Conservation (phyloP, 2,888 invertebrate genomes). For the Spodoptera picta region DNA sequence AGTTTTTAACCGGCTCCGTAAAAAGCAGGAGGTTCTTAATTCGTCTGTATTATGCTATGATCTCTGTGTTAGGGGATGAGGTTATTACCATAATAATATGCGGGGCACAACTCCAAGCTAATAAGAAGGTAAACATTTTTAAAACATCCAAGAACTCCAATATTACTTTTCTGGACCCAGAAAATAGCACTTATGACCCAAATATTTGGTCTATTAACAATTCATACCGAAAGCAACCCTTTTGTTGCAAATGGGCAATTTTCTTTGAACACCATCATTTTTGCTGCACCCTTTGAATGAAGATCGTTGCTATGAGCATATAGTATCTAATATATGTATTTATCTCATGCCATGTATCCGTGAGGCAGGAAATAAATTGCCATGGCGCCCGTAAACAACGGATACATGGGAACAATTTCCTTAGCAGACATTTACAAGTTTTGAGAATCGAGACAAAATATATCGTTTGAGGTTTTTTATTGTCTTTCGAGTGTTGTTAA, state of each 20-base stretch:
- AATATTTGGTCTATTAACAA: not conserved
- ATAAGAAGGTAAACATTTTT: no score
- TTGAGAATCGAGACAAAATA: conserved; percentile 43
- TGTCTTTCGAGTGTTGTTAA: not conserved
- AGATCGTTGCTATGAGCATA: conserved; percentile 5
- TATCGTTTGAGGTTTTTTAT: conserved; percentile 15
- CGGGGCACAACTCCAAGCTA: no score
- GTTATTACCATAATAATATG: no score
- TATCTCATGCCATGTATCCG: conserved; percentile 36
- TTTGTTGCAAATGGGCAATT: conserved; percentile 13
- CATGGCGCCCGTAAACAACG: conserved; percentile 27
- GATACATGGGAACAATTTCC: conserved; percentile 44
- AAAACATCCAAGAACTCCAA: no score
- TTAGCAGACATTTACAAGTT: conserved; percentile 42
- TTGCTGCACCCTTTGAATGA: conserved; percentile 29
- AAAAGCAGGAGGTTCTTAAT: no score
- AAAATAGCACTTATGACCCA: no score
- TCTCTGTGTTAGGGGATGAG: no score
- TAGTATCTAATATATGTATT: conserved; percentile 38
- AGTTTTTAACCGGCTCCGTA: no score
- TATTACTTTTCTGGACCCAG: no score
- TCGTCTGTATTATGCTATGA: no score
- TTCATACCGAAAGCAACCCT: not conserved
- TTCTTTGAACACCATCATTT: not conserved
- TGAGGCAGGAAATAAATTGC: conserved; percentile 46